These are phyloP conservation scores for Clarias pachynema DNA, from an alignment of 2,797 vertebrate species.

Conservation along the genomic window DNA sequence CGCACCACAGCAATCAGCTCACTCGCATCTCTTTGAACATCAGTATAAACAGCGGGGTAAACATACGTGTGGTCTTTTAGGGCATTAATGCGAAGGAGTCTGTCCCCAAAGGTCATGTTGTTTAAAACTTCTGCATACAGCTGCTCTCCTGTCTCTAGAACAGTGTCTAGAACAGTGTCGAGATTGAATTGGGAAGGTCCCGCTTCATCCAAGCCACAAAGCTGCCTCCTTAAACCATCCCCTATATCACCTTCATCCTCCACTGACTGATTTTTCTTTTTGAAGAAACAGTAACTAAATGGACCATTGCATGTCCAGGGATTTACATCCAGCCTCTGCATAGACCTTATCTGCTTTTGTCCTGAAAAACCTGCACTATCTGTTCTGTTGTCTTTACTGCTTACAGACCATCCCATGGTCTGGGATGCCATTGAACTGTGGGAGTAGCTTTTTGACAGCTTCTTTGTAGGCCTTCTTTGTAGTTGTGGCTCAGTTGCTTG, in stretches of 20 bases:
- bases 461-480: slow-evolving; percentile 81
- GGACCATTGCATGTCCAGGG: slow-evolving; percentile 90
- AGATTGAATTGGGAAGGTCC: slow-evolving; percentile 61
- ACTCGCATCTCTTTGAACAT: slow-evolving; percentile 89
- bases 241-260: slow-evolving; percentile 86
- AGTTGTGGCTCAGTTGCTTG: slow-evolving; percentile 72
- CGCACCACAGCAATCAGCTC: slow-evolving; percentile 93
- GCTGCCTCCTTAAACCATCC: slow-evolving; percentile 67
- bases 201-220: slow-evolving; percentile 50
- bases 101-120: slow-evolving; percentile 86
- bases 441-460: slow-evolving; percentile 90
- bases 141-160: slow-evolving; percentile 68
- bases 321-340: slow-evolving; percentile 84
- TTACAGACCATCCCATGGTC: slow-evolving; percentile 72
- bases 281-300: slow-evolving; percentile 94
- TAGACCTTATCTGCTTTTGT: slow-evolving; percentile 82
- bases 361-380: slow-evolving; percentile 72
- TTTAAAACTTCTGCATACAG: slow-evolving; percentile 79
- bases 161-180: slow-evolving; percentile 59
- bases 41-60: slow-evolving; percentile 87
- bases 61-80: slow-evolving; percentile 88
- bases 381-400: slow-evolving; percentile 75
- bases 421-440: slow-evolving; percentile 85
- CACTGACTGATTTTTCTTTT: slow-evolving; percentile 77
- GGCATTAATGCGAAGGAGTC: slow-evolving; percentile 80